A percentile compares a stretch with the other conserved stretches of the same genome.
Evolutionary conservation across 2,888 invertebrate species (phyloP).

Genomic region (Acronicta aceris): DNA sequence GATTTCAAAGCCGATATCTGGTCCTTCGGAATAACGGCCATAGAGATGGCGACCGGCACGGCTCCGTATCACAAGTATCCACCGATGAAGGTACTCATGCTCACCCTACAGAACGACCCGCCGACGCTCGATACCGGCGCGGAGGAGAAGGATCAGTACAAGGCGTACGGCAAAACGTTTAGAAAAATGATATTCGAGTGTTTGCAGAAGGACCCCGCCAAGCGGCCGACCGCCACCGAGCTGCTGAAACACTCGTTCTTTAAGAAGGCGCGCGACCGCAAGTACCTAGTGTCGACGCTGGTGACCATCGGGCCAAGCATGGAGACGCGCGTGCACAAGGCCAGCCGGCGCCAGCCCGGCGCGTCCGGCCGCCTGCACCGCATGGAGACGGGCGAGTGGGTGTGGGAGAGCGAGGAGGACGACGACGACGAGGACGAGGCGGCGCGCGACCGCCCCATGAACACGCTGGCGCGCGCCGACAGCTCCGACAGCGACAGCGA

Average conservation of each 20-base stretch:
- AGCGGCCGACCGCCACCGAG: slow-evolving; percentile 98
- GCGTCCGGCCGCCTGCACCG: slow-evolving; percentile 96
- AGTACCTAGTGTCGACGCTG: slow-evolving; percentile 95
- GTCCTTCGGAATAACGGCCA: slow-evolving; percentile 98
- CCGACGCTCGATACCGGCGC: slow-evolving; percentile 98
- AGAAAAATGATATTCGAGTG: slow-evolving; percentile 99
- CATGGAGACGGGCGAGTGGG: slow-evolving; percentile 99
- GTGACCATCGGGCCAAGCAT: slow-evolving; percentile 96
- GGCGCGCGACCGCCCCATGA: slow-evolving; percentile 90
- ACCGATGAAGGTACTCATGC: slow-evolving; percentile 99
- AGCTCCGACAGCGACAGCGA: slow-evolving; percentile 90
- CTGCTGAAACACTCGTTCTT: slow-evolving; percentile 99
- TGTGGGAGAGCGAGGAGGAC: slow-evolving; percentile 99
- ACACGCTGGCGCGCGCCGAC: slow-evolving; percentile 89
- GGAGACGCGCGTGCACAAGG: slow-evolving; percentile 97
- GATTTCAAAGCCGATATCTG: slow-evolving; percentile 98
- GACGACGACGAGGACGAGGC: slow-evolving; percentile 89
- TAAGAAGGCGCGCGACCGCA: slow-evolving; percentile 98
- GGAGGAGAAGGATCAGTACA: slow-evolving; percentile 99
- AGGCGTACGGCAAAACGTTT: slow-evolving; percentile 99
- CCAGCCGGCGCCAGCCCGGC: slow-evolving; percentile 95
- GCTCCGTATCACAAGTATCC: slow-evolving; percentile 99
- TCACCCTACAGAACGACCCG: slow-evolving; percentile 99
- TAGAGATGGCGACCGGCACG: slow-evolving; percentile 99
- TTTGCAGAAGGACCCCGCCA: slow-evolving; percentile 98